Evolutionary conservation across 2,797 vertebrate species (phyloP).

Genomic region (Triplophysa yarkandensis): DNA sequence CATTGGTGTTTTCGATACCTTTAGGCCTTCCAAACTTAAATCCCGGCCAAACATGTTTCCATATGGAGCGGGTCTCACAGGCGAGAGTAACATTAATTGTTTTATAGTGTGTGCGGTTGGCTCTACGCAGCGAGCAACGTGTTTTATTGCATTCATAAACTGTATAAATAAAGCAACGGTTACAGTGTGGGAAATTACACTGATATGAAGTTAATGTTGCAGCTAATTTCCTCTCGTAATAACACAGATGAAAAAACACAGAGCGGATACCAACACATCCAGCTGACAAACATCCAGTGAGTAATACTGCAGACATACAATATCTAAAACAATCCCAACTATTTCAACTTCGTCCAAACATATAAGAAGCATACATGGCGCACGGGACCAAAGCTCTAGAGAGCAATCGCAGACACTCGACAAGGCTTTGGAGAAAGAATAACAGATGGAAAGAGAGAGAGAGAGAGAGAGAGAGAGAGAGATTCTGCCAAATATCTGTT

Average conservation of each 20-base stretch:
- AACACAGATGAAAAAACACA: not conserved
- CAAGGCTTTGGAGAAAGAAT: conserved; percentile 27
- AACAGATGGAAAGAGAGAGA: conserved; percentile 43
- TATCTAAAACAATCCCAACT: no score
- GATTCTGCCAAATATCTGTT: conserved; percentile 67
- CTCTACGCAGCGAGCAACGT: conserved; percentile 2
- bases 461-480: conserved; percentile 27
- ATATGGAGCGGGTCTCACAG: conserved; percentile 34
- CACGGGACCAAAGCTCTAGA: conserved; percentile 65
- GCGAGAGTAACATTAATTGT: conserved; percentile 47
- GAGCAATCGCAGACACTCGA: conserved; percentile 68
- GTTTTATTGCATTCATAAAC: conserved; percentile 50
- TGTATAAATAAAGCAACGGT: conserved; percentile 11
- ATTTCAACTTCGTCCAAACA: conserved; percentile 73
- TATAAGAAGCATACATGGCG: conserved; percentile 76
- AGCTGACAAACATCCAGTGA: conserved; percentile 42
- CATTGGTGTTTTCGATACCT: not conserved
- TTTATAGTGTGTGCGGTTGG: conserved; percentile 46
- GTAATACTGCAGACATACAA: conserved; percentile 54
- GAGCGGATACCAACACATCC: not conserved
- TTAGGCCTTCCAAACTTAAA: conserved; percentile 23
- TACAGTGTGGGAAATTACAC: conserved; percentile 46
- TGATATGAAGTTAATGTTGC: conserved; percentile 45
- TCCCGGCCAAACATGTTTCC: conserved; percentile 36
- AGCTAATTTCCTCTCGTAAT: conserved; percentile 22